Percentiles rank a stretch among this genome's conserved stretches.
Conservation (phyloP, 2,888 invertebrate genomes). For the Dexiosoma caninum region DNA sequence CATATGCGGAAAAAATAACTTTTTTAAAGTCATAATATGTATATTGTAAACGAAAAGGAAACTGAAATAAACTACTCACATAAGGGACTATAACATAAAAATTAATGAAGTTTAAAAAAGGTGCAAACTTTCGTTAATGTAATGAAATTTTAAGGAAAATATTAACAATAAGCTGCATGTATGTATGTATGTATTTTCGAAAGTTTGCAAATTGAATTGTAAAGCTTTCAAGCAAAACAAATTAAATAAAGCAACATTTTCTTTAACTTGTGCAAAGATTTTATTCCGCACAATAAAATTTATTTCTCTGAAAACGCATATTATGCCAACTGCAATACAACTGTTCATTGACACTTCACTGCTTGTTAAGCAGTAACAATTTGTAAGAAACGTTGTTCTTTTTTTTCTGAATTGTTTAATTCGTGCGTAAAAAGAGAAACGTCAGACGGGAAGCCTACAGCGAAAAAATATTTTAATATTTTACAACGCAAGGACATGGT, state of each 20-base stretch:
- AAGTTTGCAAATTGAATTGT: background rate
- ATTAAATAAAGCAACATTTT: background rate
- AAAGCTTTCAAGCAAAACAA: background rate
- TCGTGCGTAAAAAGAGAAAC: background rate
- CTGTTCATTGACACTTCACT: constrained; percentile 9
- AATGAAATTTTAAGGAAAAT: background rate
- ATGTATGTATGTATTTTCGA: no score
- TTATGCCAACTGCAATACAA: background rate
- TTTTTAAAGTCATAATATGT: background rate
- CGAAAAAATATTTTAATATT: background rate
- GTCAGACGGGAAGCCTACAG: background rate
- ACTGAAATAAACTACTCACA: background rate
- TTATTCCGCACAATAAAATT: background rate
- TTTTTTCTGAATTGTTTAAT: background rate
- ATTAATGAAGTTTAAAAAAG: background rate
- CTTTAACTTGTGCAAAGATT: background rate
- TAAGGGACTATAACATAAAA: background rate
- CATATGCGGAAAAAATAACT: background rate
- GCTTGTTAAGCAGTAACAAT: background rate
- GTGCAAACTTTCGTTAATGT: background rate
- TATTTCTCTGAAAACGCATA: background rate
- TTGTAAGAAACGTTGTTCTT: background rate
- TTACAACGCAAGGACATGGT: background rate
- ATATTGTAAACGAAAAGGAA: background rate
- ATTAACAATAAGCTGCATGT: background rate